These are phyloP conservation scores for Lochmaea crataegi DNA, from an alignment of 2,888 invertebrate species.

Conservation along the genomic window DNA sequence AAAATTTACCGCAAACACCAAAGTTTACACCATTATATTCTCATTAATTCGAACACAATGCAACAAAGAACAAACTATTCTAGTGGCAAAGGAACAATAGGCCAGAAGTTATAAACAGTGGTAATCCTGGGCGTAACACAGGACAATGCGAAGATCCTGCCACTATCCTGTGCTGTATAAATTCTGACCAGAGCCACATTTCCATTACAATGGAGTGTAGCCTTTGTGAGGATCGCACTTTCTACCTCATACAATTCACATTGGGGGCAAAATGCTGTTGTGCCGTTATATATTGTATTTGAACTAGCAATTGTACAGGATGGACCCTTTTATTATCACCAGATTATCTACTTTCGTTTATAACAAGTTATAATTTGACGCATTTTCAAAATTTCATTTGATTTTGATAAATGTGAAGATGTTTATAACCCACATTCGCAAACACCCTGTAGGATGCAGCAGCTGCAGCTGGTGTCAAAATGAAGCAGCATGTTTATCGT, in stretches of 20 bases:
- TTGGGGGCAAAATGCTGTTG: constrained; percentile 42
- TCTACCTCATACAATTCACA: constrained; percentile 53
- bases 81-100: constrained; percentile 46
- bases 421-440: too few species aligned
- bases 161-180: constrained; percentile 50
- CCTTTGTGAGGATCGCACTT: constrained; percentile 53
- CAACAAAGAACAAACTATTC: constrained; percentile 51
- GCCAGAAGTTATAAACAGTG: constrained; percentile 53
- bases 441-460: too few species aligned
- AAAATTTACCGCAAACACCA: background rate
- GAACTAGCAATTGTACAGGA: constrained; percentile 39
- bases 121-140: constrained; percentile 44
- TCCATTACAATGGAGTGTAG: constrained; percentile 57
- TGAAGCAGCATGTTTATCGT: too few species aligned
- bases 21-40: constrained; percentile 42
- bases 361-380: background rate
- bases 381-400: too few species aligned
- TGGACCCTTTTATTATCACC: background rate
- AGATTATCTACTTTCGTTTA: background rate
- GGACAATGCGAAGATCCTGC: constrained; percentile 55
- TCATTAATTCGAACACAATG: constrained; percentile 47
- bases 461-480: too few species aligned
- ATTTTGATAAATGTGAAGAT: too few species aligned
- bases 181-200: constrained; percentile 55
- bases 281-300: constrained; percentile 48